A percentile compares a stretch with the other conserved stretches of the same genome.
Evolutionary conservation across 1,140 invertebrate genomes (phyloP).

Genomic region (Mactra quadrangularis): DNA sequence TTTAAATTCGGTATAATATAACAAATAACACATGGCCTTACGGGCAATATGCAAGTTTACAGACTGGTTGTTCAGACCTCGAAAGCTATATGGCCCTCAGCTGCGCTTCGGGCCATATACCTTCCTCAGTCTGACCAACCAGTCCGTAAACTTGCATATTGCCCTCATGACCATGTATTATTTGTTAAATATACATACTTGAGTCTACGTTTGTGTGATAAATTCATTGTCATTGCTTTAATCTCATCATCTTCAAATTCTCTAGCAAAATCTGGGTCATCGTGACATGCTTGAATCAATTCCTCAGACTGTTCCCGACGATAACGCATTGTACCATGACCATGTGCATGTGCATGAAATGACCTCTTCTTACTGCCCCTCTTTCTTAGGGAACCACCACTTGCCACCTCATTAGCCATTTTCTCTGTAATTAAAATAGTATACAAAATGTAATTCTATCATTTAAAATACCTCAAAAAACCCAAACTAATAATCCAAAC

Average conservation of each 20-base stretch:
- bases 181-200: slow-evolving; percentile 71
- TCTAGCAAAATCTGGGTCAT: slow-evolving; percentile 56
- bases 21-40: too few species aligned
- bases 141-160: too few species aligned
- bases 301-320: slow-evolving; percentile 59
- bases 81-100: too few species aligned
- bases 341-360: background rate
- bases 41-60: too few species aligned
- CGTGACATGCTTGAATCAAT: slow-evolving; percentile 39
- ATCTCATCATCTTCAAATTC: slow-evolving; percentile 73
- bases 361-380: slow-evolving; percentile 57
- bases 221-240: slow-evolving; percentile 69
- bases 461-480: slow-evolving; percentile 10
- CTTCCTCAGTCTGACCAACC: too few species aligned
- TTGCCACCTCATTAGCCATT: slow-evolving; percentile 53
- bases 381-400: slow-evolving; percentile 44
- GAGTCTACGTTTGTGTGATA: slow-evolving; percentile 69
- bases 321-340: slow-evolving; percentile 55
- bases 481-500: slow-evolving; percentile 1
- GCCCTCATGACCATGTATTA: too few species aligned
- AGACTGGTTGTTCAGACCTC: too few species aligned
- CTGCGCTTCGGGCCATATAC: too few species aligned
- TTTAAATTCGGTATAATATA: too few species aligned
- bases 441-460: background rate
- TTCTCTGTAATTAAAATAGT: slow-evolving; percentile 61